Evolutionary conservation across 1,140 invertebrate genomes (phyloP), one percentile per base, ranked within the genome.

Genomic region (Drosophila hydei): DNA sequence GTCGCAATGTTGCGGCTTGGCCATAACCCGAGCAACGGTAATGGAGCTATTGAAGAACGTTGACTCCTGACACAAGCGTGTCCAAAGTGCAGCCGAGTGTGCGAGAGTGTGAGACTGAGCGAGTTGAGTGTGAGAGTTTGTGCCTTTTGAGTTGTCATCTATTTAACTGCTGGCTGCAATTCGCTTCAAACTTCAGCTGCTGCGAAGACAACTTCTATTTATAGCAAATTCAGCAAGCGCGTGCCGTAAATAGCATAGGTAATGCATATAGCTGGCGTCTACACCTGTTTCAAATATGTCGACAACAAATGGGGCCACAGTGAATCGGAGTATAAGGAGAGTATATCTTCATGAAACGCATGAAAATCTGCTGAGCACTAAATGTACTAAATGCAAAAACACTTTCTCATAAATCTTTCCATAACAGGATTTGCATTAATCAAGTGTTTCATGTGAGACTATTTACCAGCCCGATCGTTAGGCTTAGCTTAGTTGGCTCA

Each of bases 271-370:
- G 38, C 30, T 59, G 54, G 48, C 75, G 70, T 77, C 77, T 85
- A 87, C 81, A 85, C 81, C 81, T 85, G 81, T 85, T 85, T 64
- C 64, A 63, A 74, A 87, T 75, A 77, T 85, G 70, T 85, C 80
- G 48, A 21, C 54, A 30, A 33, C 21, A 73, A 64, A 69, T 81
- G 74, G 50, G 64, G 30, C n/a, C n/a, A n/a, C n/a, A n/a, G n/a
- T n/a, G n/a, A n/a, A n/a, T n/a, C n/a, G n/a, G n/a, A n/a, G n/a
- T n/a, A n/a, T n/a, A n/a, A n/a, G n/a, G n/a, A n/a, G n/a, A n/a
- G n/a, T n/a, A n/a, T n/a, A n/a, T n/a, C n/a, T n/a, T n/a, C n/a
- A n/a, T n/a, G n/a, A n/a, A n/a, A n/a, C n/a, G n/a, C n/a, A n/a
- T n/a, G n/a, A n/a, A 27, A 27, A 6, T 4, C 25, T 27, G 6